Percentiles rank a stretch among this genome's conserved stretches.
Evolutionary conservation across 1,140 invertebrate genomes (phyloP).

Genomic region (Formica exsecta): DNA sequence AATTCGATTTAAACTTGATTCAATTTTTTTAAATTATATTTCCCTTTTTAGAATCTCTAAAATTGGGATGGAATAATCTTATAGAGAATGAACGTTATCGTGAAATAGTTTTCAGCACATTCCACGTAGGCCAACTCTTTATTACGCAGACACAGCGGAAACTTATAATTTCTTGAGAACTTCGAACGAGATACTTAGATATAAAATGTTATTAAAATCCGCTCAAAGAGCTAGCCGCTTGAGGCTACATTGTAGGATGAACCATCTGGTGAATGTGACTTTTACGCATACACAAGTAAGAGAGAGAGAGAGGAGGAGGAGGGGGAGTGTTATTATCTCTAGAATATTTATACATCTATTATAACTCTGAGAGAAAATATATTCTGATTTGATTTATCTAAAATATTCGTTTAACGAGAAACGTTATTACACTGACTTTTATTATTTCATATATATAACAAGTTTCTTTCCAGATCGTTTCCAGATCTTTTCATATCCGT

Average conservation of each 20-base stretch:
- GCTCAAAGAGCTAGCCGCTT: slow-evolving; percentile 6
- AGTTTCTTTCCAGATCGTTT: background rate
- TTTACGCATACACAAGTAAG: background rate
- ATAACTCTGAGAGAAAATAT: background rate
- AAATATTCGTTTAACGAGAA: background rate
- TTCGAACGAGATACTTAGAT: slow-evolving; percentile 45
- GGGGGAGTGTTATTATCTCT: background rate
- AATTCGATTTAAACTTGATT: slow-evolving; percentile 12
- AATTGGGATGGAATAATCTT: slow-evolving; percentile 24
- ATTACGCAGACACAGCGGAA: slow-evolving; percentile 22
- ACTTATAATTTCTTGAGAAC: slow-evolving; percentile 38
- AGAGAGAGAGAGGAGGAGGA: too few relatives aligned
- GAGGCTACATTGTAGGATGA: slow-evolving; percentile 3
- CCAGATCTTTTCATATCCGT: background rate
- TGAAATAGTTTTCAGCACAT: slow-evolving; percentile 30
- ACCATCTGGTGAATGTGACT: slow-evolving; percentile 27
- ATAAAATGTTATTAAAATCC: slow-evolving; percentile 34
- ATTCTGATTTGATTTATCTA: background rate
- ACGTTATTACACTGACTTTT: background rate
- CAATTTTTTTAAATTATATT: background rate
- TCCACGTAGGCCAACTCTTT: slow-evolving; percentile 11
- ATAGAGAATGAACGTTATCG: background rate
- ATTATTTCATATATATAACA: background rate
- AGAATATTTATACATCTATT: background rate
- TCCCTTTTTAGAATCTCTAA: background rate